Evolutionary conservation across 2,797 vertebrate genomes (phyloP).

Genomic region (Myiothlypis coronata): DNA sequence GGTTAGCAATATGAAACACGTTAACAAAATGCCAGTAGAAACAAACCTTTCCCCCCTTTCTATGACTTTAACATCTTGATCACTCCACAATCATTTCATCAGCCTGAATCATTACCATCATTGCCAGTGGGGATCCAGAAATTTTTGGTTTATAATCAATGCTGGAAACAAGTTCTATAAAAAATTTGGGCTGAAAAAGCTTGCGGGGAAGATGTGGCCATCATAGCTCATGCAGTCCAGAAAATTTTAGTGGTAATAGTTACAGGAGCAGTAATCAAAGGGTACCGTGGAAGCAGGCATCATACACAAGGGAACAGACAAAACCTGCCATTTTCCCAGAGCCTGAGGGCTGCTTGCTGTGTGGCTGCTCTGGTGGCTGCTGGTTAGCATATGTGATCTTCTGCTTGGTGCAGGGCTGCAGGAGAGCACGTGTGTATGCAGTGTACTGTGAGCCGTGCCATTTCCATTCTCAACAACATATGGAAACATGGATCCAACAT

Average conservation of each 20-base stretch:
- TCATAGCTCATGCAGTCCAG: background rate
- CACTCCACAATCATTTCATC: background rate
- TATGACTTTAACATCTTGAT: background rate
- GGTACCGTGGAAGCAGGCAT: too few species aligned
- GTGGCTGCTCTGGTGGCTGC: background rate
- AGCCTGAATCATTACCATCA: background rate
- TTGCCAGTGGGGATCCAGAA: background rate
- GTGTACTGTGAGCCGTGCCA: fast-evolving
- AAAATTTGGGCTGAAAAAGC: background rate
- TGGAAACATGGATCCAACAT: background rate
- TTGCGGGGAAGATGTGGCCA: background rate
- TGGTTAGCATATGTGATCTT: background rate
- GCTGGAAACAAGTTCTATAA: background rate
- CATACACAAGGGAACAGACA: fast-evolving
- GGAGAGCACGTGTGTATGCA: fast-evolving
- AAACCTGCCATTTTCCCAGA: background rate
- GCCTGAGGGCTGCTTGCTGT: background rate
- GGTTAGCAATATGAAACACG: background rate
- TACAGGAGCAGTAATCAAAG: background rate
- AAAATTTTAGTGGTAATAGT: background rate
- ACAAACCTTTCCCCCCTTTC: background rate
- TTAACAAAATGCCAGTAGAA: background rate
- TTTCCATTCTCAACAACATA: fast-evolving
- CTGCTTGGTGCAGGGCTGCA: background rate
- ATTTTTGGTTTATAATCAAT: background rate